phyloP scores from a whole-genome alignment of 2,797 vertebrate species.

The Choloepus didactylus region DNA sequence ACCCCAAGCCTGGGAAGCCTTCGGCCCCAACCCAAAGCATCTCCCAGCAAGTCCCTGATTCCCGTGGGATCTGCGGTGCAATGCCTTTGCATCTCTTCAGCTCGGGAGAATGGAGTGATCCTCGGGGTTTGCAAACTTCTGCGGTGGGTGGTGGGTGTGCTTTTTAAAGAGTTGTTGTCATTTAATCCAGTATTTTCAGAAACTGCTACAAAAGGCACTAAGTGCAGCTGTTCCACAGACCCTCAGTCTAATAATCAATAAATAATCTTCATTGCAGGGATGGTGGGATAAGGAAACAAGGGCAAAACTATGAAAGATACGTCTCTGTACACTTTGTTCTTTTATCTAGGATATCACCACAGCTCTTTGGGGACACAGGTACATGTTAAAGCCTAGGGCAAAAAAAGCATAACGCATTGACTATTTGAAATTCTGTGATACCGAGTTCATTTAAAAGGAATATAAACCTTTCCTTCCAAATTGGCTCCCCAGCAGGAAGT shows the following conservation, averaged over 20 bases:
- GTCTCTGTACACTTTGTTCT: neutral
- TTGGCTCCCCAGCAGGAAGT: neutral
- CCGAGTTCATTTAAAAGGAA: neutral
- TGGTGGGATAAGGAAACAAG: neutral
- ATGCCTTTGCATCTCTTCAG: neutral
- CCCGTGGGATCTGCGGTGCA: neutral
- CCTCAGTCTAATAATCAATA: neutral
- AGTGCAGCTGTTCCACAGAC: neutral
- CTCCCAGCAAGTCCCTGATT: constrained; percentile 26
- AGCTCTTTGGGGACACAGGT: neutral
- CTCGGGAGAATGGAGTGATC: neutral
- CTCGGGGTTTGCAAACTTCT: neutral
- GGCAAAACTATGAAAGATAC: neutral
- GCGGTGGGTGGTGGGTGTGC: neutral
- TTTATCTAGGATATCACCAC: neutral
- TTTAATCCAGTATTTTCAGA: neutral
- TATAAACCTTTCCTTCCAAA: constrained; percentile 5
- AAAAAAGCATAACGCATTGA: neutral
- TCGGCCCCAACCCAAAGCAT: constrained; percentile 56
- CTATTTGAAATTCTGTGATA: neutral
- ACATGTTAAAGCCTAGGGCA: neutral
- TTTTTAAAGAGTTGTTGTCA: neutral
- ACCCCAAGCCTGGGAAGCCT: constrained; percentile 48
- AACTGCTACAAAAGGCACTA: neutral
- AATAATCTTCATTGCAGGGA: neutral